Evolutionary conservation across 2,113 vertebrate genomes (phyloP).

Genomic region (Pterocles gutturalis): DNA sequence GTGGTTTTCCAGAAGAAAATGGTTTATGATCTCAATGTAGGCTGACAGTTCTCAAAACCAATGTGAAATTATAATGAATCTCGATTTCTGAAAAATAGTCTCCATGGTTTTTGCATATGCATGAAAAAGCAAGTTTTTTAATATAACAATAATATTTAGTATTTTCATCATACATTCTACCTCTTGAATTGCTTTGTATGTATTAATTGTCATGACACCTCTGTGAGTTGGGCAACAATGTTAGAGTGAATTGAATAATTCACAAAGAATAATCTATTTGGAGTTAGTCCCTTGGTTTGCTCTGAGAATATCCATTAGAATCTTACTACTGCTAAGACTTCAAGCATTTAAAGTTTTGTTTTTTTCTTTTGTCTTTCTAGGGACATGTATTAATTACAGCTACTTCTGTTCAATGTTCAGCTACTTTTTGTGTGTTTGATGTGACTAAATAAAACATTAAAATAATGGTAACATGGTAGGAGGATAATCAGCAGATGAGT

Average conservation of each 20-base stretch:
- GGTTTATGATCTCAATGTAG: background rate
- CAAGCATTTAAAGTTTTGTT: background rate
- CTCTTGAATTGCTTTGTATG: background rate
- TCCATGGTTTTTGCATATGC: background rate
- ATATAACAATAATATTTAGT: background rate
- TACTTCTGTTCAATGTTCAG: background rate
- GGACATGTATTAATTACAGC: background rate
- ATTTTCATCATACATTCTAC: background rate
- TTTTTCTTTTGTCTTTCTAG: background rate
- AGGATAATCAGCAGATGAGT: background rate
- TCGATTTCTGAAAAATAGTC: background rate
- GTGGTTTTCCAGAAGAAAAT: background rate
- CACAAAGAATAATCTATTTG: slow-evolving; percentile 7
- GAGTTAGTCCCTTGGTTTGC: background rate
- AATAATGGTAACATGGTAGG: background rate
- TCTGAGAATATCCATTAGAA: background rate
- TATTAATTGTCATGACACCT: background rate
- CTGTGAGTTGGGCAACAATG: background rate
- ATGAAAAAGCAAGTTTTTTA: background rate
- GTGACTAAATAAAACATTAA: background rate
- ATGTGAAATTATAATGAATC: background rate
- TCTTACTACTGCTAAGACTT: background rate
- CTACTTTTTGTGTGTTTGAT: background rate
- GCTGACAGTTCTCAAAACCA: background rate
- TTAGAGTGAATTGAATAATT: slow-evolving; percentile 7